Conservation (phyloP, 2,888 invertebrate species). For the Chalcis sispes region DNA sequence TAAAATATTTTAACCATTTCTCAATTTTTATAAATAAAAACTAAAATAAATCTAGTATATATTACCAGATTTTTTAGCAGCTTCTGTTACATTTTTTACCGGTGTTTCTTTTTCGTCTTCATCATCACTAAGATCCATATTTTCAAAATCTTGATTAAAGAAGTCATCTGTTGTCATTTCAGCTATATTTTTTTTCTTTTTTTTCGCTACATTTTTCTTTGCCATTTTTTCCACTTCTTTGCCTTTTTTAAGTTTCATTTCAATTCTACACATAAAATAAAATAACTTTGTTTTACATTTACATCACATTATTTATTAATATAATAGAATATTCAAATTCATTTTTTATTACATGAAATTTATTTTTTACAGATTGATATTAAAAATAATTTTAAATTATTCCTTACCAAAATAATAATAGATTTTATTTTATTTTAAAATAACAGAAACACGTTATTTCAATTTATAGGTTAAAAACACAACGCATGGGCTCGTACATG, state of each 20-base stretch:
- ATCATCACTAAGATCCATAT: constrained; percentile 55
- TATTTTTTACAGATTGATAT: no score
- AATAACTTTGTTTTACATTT: neutral
- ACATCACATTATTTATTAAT: neutral
- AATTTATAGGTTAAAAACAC: neutral
- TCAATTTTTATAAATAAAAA: neutral
- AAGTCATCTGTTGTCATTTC: constrained; percentile 65
- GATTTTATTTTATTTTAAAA: neutral
- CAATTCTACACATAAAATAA: constrained; percentile 12
- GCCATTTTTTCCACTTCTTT: constrained; percentile 49
- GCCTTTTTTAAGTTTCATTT: constrained; percentile 46
- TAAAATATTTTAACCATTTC: no score
- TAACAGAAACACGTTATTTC: neutral
- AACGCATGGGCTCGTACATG: no score
- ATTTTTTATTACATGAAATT: no score
- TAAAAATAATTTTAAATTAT: no score
- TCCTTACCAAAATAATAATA: neutral
- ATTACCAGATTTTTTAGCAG: neutral
- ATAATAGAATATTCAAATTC: no score
- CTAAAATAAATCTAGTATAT: neutral
- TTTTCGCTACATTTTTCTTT: constrained; percentile 32
- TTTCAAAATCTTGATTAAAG: constrained; percentile 66
- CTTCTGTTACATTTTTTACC: neutral
- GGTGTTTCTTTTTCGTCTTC: constrained; percentile 39
- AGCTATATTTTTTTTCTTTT: constrained; percentile 49